A percentile compares a stretch with the other conserved stretches of the same genome.
These are phyloP conservation scores for Eulemur coronatus DNA, from an alignment of 2,797 vertebrate genomes.

Conservation along the genomic window DNA sequence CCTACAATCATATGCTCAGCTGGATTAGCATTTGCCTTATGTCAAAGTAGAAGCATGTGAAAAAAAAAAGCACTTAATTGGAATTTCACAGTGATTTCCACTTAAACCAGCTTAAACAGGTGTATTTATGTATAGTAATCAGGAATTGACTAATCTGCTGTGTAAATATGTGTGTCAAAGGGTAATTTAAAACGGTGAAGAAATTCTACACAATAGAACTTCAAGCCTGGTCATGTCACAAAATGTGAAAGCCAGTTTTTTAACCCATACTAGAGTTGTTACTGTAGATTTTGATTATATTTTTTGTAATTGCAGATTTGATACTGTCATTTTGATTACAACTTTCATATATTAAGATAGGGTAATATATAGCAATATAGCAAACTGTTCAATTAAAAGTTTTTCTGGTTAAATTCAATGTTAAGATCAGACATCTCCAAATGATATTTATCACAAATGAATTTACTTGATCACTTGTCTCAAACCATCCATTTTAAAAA, in stretches of 20 bases:
- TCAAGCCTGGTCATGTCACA: not conserved
- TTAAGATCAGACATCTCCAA: not conserved
- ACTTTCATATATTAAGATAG: not conserved
- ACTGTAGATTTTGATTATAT: not conserved
- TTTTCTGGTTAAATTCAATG: constrained; percentile 18
- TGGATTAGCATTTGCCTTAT: constrained; percentile 36
- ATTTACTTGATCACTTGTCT: not conserved
- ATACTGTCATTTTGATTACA: not conserved
- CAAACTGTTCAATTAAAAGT: not conserved
- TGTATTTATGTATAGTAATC: constrained; percentile 54
- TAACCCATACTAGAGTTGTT: not conserved
- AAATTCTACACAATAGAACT: not conserved
- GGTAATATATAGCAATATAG: not conserved
- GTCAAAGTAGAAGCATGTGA: constrained; percentile 21
- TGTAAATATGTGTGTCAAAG: constrained; percentile 37
- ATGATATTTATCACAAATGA: not conserved
- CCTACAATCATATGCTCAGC: not conserved
- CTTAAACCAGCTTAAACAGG: constrained; percentile 58
- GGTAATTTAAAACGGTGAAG: constrained; percentile 31
- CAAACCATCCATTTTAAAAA: not conserved
- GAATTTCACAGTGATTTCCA: constrained; percentile 65
- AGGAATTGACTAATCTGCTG: constrained; percentile 54
- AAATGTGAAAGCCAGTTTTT: not conserved
- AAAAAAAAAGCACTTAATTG: constrained; percentile 65
- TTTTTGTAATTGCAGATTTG: not conserved